Base-by-base conservation (phyloP, 1,140 invertebrate species). In the Ylistrum balloti region DNA sequence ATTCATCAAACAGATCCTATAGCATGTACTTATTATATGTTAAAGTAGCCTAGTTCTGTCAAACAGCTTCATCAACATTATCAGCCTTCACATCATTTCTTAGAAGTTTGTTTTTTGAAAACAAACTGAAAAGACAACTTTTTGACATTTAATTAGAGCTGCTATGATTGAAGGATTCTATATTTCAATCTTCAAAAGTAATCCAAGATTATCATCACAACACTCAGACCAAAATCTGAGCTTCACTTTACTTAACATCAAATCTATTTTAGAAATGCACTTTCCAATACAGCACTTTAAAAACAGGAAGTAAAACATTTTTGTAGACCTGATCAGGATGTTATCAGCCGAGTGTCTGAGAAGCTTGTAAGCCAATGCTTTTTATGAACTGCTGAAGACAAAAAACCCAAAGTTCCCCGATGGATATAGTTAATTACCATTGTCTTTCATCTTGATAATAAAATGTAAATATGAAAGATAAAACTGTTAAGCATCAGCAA, bases 131-230 rank as follows among this genome's bases (percentile, higher is more conserved):
- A 74, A 74, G 5, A 28, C 35, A 74, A 28, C n/a, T 74, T n/a
- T 74, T 28, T n/a, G 56, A 74, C 56, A 28, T 22, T 17, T 45
- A 74, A 74, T 74, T 74, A 74, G 5, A 28, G 22, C 22, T 28
- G 9, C 20, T 74, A 3, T 17, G 22, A n/a, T 74, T 74, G n/a
- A 74, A 74, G 56, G 9, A 3, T n/a, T 74, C 56, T 74, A 17
- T 74, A 28, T 74, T 74, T 74, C 56, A 74, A 74, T 28, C 56
- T 74, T 74, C 56, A 74, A 74, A 74, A 74, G 56, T 74, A 74
- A 74, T 74, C 17, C 56, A 74, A 74, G 56, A 74, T 74, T n/a
- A 74, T 74, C 56, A 74, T 74, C 56, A 74, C 56, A 74, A 74
- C n/a, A n/a, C n/a, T 74, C 56, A 11, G 9, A 74, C 22, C 56